These are phyloP conservation scores for Schizopygopsis malacanthus DNA, from an alignment of 2,797 vertebrate genomes.

Conservation along the genomic window DNA sequence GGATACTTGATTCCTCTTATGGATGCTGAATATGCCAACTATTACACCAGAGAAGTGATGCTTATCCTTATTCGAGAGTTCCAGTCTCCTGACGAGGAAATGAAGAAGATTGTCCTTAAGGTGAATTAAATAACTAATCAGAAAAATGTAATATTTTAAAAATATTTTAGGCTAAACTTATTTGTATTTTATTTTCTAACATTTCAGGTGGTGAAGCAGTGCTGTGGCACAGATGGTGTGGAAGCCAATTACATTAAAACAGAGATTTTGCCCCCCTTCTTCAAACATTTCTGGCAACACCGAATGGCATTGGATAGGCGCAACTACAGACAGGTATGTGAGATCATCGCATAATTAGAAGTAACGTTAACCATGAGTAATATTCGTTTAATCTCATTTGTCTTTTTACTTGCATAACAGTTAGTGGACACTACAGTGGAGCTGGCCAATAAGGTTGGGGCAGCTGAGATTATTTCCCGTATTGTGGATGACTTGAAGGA, in stretches of 20 bases:
- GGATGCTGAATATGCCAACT: slow-evolving; percentile 99
- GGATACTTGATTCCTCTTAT: slow-evolving; percentile 98
- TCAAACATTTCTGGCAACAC: slow-evolving; percentile 99
- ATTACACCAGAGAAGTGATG: slow-evolving; percentile 99
- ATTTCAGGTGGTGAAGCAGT: slow-evolving; percentile 95
- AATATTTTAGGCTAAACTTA: background rate
- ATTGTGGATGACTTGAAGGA: slow-evolving; percentile 99
- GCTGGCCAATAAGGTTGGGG: slow-evolving; percentile 98
- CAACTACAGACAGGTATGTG: slow-evolving; percentile 95
- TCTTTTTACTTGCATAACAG: slow-evolving; percentile 69
- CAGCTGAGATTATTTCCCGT: slow-evolving; percentile 97
- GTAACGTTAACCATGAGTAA: background rate
- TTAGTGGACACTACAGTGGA: slow-evolving; percentile 99
- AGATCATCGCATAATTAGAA: background rate
- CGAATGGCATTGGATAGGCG: slow-evolving; percentile 98
- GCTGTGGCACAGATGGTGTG: slow-evolving; percentile 97
- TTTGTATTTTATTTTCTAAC: slow-evolving; percentile 30
- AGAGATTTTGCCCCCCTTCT: slow-evolving; percentile 98
- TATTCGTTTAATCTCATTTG: background rate
- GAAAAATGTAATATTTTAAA: background rate
- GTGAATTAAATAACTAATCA: slow-evolving; percentile 65
- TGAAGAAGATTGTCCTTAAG: slow-evolving; percentile 99
- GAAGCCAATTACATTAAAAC: slow-evolving; percentile 99
- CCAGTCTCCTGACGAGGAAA: slow-evolving; percentile 98
- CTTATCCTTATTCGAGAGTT: slow-evolving; percentile 99